Conservation (phyloP, 2,113 vertebrate species). For the Lepisosteus osseus region DNA sequence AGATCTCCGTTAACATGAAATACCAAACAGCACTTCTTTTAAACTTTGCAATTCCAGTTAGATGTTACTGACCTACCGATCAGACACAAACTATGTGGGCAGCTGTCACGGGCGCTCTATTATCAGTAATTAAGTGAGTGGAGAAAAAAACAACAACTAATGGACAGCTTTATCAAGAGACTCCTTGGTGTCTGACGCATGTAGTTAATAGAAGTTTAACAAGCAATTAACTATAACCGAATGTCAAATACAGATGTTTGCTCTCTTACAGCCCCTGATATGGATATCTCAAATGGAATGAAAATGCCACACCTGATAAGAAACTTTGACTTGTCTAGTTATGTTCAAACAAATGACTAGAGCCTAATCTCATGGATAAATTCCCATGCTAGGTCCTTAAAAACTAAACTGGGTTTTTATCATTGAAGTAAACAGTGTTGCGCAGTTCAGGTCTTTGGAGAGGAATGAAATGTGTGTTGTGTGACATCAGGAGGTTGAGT, state of each 20-base stretch:
- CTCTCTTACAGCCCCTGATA: constrained; percentile 31
- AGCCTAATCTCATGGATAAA: neutral
- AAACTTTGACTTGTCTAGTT: neutral
- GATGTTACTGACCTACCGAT: too few species aligned
- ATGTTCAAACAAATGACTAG: constrained; percentile 1
- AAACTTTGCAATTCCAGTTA: too few species aligned
- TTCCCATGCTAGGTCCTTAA: neutral
- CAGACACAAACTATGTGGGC: neutral
- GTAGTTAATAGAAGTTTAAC: constrained; percentile 42
- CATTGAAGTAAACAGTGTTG: neutral
- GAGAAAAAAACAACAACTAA: constrained; percentile 4
- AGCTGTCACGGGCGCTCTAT: neutral
- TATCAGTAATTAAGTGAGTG: constrained; percentile 2
- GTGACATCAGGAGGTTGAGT: neutral
- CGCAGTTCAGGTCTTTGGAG: neutral
- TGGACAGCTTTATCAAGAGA: constrained; percentile 39
- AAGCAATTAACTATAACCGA: constrained; percentile 41
- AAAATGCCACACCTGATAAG: constrained; percentile 31
- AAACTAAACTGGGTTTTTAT: neutral
- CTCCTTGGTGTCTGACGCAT: constrained; percentile 26
- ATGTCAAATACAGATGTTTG: constrained; percentile 44
- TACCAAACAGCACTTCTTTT: too few species aligned
- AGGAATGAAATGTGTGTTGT: neutral
- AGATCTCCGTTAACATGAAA: too few species aligned
- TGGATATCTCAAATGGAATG: constrained; percentile 3